phyloP scores from a whole-genome alignment of 2,888 invertebrate species.

The Eilema sororculum region DNA sequence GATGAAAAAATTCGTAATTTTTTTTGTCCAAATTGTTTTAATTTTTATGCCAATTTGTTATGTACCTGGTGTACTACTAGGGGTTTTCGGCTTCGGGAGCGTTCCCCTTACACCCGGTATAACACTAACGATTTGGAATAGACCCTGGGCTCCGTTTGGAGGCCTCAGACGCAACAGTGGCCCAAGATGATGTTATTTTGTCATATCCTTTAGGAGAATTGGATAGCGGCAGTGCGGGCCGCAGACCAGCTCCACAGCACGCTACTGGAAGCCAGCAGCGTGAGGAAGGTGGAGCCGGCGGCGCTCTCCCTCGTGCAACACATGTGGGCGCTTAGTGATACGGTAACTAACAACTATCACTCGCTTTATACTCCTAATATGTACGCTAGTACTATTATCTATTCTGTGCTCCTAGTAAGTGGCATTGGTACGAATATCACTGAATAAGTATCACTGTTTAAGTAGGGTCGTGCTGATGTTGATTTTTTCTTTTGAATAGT shows the following conservation, averaged over 20 bases:
- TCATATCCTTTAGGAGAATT: constrained; percentile 73
- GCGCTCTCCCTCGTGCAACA: constrained; percentile 79
- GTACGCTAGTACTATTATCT: too few relatives aligned
- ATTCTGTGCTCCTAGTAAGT: background rate
- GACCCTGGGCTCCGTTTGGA: too few relatives aligned
- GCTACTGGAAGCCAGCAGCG: constrained; percentile 69
- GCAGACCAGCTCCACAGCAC: constrained; percentile 82
- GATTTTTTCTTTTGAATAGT: too few relatives aligned
- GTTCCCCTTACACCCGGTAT: too few relatives aligned
- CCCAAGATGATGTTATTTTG: background rate
- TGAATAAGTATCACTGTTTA: background rate
- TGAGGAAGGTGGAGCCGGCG: constrained; percentile 74
- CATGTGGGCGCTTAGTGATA: constrained; percentile 83
- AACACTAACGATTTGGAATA: too few relatives aligned
- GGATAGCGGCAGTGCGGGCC: constrained; percentile 82
- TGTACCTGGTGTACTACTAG: too few relatives aligned
- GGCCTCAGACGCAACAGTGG: too few relatives aligned
- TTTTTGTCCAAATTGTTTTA: too few relatives aligned
- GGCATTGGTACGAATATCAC: background rate
- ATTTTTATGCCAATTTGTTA: too few relatives aligned
- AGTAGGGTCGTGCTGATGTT: too few relatives aligned
- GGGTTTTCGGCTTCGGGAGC: too few relatives aligned
- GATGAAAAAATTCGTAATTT: too few relatives aligned
- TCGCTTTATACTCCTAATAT: background rate
- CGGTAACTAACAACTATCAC: constrained; percentile 55